Base-by-base conservation (phyloP, 2,888 invertebrate species). In the Macrosiphum euphorbiae region DNA sequence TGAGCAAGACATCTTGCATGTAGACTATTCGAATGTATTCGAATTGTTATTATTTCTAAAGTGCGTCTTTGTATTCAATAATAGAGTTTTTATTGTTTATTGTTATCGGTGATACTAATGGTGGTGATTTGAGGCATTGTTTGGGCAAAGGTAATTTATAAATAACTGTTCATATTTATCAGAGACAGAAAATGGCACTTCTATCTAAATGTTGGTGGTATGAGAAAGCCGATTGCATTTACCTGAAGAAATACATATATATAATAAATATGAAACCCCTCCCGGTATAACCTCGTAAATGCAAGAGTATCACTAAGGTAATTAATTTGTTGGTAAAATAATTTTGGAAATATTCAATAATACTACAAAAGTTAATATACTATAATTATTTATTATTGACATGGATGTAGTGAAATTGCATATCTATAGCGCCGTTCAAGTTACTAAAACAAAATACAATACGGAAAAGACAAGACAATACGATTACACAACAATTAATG, bases 41-140 rank as follows among this genome's bases (percentile, higher is more conserved):
- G 35, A 78, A 78, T 78, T 20, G 13, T 50, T 47, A 50, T 87
- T 47, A 50, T 87, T 28, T 87, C 16, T 20, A 8, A 58, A 58
- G n/a, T 87, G n/a, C 24, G 16, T 44, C 28, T n/a, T 47, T 44
- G 87, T 87, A 28, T 87, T n/a, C 50, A 16, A 87, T 50, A 87
- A 87, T 28, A 85, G 44, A 47, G 86, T 87, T 50, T 87, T 87
- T 44, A n/a, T 87, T 86, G 86, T 28, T n/a, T 86, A 86, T 86
- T 86, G 44, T 86, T 86, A 50, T 87, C 50, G 50, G 87, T 1
- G 50, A 7, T 44, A n/a, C 87, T 87, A 87, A 50, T 50, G 50
- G 87, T 7, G n/a, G 50, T 50, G 26, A 28, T n/a, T 87, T 50
- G n/a, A 47, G 7, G 16, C 7, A 10, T 87, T 87, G 44, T 87